Conservation (phyloP, 1,140 invertebrate species). For the Aporrectodea caliginosa region DNA sequence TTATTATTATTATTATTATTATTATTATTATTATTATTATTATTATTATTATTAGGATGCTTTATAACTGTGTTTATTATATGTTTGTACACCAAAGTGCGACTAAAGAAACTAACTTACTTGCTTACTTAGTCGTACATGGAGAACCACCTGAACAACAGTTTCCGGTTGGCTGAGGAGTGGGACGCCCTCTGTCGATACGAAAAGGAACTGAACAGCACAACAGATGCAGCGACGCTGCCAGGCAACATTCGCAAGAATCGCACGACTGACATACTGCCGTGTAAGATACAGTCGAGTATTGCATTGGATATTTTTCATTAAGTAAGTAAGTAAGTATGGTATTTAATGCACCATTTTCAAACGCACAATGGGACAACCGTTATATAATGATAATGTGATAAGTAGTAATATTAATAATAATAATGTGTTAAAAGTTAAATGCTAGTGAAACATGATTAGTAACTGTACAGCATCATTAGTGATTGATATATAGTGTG, state of each 20-base stretch:
- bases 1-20: background rate
- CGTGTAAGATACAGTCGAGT: no score
- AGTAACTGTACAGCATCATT: no score
- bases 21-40: background rate
- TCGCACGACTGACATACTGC: background rate
- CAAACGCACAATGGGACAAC: no score
- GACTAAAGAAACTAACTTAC: background rate
- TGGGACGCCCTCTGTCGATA: conserved; percentile 91
- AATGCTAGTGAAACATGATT: no score
- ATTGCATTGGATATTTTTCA: no score
- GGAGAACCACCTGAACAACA: conserved; percentile 97
- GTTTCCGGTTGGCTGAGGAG: conserved; percentile 89
- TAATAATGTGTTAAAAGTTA: no score
- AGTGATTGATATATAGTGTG: no score
- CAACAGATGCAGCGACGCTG: background rate
- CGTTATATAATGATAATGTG: no score
- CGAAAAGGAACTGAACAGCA: conserved; percentile 75
- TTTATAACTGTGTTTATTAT: background rate
- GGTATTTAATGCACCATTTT: no score
- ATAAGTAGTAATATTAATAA: no score
- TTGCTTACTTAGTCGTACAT: conserved; percentile 76
- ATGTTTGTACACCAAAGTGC: background rate
- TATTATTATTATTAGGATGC: background rate
- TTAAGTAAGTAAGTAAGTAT: no score
- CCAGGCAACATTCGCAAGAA: background rate